phyloP scores from a whole-genome alignment of 2,888 invertebrate species.

The Drosophila hamatofila region DNA sequence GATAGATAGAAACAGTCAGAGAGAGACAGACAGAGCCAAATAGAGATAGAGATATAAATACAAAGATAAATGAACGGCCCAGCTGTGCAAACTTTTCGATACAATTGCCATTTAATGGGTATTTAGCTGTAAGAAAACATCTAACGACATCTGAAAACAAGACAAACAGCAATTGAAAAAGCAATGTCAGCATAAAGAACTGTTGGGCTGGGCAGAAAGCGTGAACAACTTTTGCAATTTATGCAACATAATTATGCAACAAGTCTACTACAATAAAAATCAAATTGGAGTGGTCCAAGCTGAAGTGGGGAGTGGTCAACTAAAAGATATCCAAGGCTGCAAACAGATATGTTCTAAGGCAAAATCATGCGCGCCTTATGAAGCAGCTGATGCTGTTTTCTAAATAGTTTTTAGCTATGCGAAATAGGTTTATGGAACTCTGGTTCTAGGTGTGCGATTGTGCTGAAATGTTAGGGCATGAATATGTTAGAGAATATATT shows the following conservation, averaged over 20 bases:
- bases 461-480: not conserved
- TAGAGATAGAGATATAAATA: not conserved
- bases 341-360: too few relatives aligned
- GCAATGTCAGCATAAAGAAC: constrained; percentile 56
- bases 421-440: not conserved
- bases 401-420: too few relatives aligned
- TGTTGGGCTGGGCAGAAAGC: constrained; percentile 46
- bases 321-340: not conserved
- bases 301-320: not conserved
- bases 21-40: not conserved
- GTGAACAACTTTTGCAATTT: constrained; percentile 82
- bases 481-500: not conserved
- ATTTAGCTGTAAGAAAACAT: not conserved
- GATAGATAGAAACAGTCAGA: too few relatives aligned
- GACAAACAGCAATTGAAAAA: constrained; percentile 14
- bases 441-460: not conserved
- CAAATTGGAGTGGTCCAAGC: not conserved
- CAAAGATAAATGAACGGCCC: not conserved
- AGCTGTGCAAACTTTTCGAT: not conserved
- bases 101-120: not conserved
- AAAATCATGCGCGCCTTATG: too few relatives aligned
- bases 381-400: too few relatives aligned
- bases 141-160: constrained; percentile 25
- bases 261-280: constrained; percentile 29
- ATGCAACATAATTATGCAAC: constrained; percentile 80